These are phyloP conservation scores for Falco novaeseelandiae DNA, from an alignment of 2,797 vertebrate genomes.

Conservation along the genomic window DNA sequence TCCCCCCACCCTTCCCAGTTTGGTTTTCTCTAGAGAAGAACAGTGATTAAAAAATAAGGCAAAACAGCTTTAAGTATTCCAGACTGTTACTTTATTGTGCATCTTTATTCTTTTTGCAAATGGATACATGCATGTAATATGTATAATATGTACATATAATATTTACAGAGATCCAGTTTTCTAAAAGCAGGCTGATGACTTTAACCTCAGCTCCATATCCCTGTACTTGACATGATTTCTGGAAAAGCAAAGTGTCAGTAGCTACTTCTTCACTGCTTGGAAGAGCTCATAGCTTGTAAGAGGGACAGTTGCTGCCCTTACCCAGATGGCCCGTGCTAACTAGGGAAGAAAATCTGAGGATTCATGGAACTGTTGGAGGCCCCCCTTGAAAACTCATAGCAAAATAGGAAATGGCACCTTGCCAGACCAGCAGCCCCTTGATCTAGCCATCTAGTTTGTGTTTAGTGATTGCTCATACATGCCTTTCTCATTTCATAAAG, in stretches of 20 bases:
- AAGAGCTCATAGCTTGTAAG: not conserved
- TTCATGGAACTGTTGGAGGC: not conserved
- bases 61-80: not conserved
- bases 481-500: conserved; percentile 33
- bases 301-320: not conserved
- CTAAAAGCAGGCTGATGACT: not conserved
- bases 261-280: not conserved
- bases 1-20: not conserved
- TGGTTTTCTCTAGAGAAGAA: not conserved
- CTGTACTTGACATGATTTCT: not conserved
- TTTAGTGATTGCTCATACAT: not conserved
- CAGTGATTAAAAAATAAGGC: not conserved
- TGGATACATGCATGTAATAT: not conserved
- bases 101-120: not conserved
- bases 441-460: not conserved
- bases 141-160: not conserved
- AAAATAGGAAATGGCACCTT: not conserved
- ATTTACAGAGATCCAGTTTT: not conserved
- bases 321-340: not conserved
- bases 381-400: not conserved
- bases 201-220: not conserved
- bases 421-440: not conserved
- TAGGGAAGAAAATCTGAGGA: not conserved
- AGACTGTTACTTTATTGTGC: not conserved
- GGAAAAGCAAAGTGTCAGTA: not conserved